Base-by-base conservation (phyloP, 2,797 vertebrate genomes). In the Periophthalmus magnuspinnatus region DNA sequence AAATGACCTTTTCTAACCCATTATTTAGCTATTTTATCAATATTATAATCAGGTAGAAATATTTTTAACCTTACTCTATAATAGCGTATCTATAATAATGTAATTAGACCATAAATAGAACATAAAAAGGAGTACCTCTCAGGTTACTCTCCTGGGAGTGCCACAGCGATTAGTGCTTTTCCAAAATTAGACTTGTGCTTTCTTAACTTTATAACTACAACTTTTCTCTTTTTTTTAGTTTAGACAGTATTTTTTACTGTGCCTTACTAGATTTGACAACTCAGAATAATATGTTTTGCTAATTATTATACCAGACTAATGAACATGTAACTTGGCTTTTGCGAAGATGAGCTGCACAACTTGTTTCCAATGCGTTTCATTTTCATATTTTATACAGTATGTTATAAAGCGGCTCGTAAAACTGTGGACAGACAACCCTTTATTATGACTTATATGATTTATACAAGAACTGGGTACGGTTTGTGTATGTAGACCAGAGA, bases 391-490 rank as follows among this genome's bases (percentile, higher is more conserved):
- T 10, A 36, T 54, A 54, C n/a, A 21, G 3, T 21, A 34, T 13
- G 34, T 60, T 60, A 34, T 60, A 36, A 17, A 21, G 33, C 21
- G 59, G 34, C 21, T 36, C 8, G 61, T 21, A 21, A 61, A 61
- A 21, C 33, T 61, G 59, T 36, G 59, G 19, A 21, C 59, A 36
- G 34, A 61, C 59, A 61, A 61, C 33, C 59, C 59, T 36, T 38
- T 61, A 36, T 6, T 21, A 11, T n/a, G 6, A 36, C 21, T 19
- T 19, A 63, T 19, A 63, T 22, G 60, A 22, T 45, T 63, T 21
- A 22, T 45, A 45, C 21, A 34, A 19, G 55, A 32, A 54, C n/a
- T 11, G n/a, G 5, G 6, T 62, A 45, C 22, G n/a, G 17, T 62
- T 38, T 38, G 5, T 24, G 36, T 61, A 13, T 21, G 34, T 36